These are phyloP conservation scores for Hypomecis atomaria DNA, from an alignment of 2,888 invertebrate genomes.

Conservation along the genomic window DNA sequence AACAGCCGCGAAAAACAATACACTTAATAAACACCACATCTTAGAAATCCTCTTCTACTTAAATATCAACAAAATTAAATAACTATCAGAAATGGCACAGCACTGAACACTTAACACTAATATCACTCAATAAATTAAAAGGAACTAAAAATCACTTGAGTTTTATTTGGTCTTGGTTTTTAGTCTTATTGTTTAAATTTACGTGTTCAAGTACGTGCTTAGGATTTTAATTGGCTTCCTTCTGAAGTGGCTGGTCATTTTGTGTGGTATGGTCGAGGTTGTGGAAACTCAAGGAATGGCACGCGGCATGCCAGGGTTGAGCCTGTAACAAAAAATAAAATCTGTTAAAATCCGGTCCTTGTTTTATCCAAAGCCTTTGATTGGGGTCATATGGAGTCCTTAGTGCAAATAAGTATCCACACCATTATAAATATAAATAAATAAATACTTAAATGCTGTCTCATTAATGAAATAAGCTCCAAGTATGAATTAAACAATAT, in stretches of 20 bases:
- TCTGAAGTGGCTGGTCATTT: slow-evolving; percentile 69
- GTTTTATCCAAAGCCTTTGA: slow-evolving; percentile 24
- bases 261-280: slow-evolving; percentile 58
- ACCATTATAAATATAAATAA: background rate
- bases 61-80: slow-evolving; percentile 35
- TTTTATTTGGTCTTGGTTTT: slow-evolving; percentile 46
- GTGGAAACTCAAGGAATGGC: slow-evolving; percentile 46
- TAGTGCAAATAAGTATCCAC: background rate
- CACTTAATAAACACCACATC: slow-evolving; percentile 62
- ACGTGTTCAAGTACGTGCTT: slow-evolving; percentile 75
- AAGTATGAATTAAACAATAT: background rate
- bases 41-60: slow-evolving; percentile 50
- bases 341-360: slow-evolving; percentile 22
- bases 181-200: slow-evolving; percentile 43
- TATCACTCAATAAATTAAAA: slow-evolving; percentile 72
- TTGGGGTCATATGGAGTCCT: background rate
- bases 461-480: background rate
- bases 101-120: slow-evolving; percentile 66
- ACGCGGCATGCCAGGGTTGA: slow-evolving; percentile 53
- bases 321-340: slow-evolving; percentile 66
- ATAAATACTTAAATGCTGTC: background rate
- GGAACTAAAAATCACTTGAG: slow-evolving; percentile 52
- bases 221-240: slow-evolving; percentile 70
- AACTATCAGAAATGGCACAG: slow-evolving; percentile 60
- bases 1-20: slow-evolving; percentile 60